A percentile compares a stretch with the other conserved stretches of the same genome.
These are phyloP conservation scores for Penaeus indicus DNA, from an alignment of 1,140 invertebrate species.

Conservation along the genomic window DNA sequence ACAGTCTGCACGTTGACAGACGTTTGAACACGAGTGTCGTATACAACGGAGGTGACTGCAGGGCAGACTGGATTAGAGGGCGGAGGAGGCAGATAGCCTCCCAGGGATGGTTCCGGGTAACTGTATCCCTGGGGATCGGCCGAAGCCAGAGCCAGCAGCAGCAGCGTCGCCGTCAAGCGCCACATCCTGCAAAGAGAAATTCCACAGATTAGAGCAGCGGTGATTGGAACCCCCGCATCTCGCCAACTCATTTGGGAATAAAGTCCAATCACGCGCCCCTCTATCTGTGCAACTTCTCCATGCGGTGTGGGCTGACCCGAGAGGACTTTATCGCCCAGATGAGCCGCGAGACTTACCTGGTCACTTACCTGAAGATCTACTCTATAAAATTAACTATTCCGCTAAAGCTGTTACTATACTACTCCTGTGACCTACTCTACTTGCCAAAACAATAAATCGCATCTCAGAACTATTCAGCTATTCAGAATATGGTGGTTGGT, in stretches of 20 bases:
- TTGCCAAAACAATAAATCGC: no score
- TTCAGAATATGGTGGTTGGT: no score
- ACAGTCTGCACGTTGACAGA: constrained; percentile 40
- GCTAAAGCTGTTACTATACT: no score
- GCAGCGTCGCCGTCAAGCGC: constrained; percentile 55
- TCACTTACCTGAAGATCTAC: no score
- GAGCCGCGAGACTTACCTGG: constrained; percentile 47
- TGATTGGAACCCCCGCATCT: constrained; percentile 63
- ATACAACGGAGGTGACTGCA: constrained; percentile 43
- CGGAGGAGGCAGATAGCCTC: constrained; percentile 42
- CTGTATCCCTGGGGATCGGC: not conserved
- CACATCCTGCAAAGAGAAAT: constrained; percentile 63
- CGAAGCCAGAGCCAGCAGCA: constrained; percentile 47
- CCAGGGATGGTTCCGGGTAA: constrained; percentile 9
- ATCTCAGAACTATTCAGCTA: no score
- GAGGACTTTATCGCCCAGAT: constrained; percentile 63
- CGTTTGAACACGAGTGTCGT: constrained; percentile 41
- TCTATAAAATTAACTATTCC: no score
- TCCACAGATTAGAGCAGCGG: constrained; percentile 62
- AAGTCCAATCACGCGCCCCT: constrained; percentile 62
- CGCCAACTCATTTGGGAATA: constrained; percentile 64
- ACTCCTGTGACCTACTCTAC: no score
- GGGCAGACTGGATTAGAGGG: not conserved
- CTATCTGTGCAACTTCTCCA: constrained; percentile 59
- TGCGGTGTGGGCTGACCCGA: constrained; percentile 41